A percentile compares a stretch with the other conserved stretches of the same genome.
Conservation (phyloP, 2,113 vertebrate species). For the Eurystomus gularis region DNA sequence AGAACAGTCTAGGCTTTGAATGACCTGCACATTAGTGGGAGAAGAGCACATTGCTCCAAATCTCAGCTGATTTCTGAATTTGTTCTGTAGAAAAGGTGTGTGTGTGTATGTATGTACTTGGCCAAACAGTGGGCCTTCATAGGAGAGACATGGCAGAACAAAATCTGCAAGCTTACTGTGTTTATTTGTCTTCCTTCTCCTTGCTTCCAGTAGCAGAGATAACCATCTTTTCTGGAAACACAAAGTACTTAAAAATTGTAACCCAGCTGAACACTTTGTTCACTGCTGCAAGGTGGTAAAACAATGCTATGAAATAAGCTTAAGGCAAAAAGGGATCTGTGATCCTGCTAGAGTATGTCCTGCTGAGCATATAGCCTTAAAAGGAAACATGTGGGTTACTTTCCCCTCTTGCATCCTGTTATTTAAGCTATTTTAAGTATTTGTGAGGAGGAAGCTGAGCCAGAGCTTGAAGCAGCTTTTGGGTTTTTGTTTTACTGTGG, state of each 20-base stretch:
- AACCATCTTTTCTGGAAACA: constrained; percentile 39
- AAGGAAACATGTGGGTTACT: constrained; percentile 53
- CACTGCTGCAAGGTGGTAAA: not conserved
- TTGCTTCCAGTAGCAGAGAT: not conserved
- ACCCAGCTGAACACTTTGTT: not conserved
- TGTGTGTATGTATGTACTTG: not conserved
- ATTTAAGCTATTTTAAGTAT: constrained; percentile 70
- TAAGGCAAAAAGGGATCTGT: not conserved
- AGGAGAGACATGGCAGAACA: not conserved
- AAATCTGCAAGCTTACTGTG: not conserved
- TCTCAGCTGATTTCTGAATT: not conserved
- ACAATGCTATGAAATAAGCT: constrained; percentile 1
- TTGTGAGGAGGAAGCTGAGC: constrained; percentile 35
- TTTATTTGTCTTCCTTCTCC: constrained; percentile 30
- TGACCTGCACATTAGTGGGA: not conserved
- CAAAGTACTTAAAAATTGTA: not conserved
- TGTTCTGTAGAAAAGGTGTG: not conserved
- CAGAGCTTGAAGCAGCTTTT: constrained; percentile 25
- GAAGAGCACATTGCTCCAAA: not conserved
- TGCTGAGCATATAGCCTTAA: constrained; percentile 54
- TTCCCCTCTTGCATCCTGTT: constrained; percentile 65
- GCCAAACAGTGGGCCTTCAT: not conserved
- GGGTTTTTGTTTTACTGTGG: not conserved
- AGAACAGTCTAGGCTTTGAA: not conserved
- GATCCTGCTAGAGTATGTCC: constrained; percentile 16